Conservation (phyloP, 2,888 invertebrate species). For the Argynnis bischoffii region DNA sequence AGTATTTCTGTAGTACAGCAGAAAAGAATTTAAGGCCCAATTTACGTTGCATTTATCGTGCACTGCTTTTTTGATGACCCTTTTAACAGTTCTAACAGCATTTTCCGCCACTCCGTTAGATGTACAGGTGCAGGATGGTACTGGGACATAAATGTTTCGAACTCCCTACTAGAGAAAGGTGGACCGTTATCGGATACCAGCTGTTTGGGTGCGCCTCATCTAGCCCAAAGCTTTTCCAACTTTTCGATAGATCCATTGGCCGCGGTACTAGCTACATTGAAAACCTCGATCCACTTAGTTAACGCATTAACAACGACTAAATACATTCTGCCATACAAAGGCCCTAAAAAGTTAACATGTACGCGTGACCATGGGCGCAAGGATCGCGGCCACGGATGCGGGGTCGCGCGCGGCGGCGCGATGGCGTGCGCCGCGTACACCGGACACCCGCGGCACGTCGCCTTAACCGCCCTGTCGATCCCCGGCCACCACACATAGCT, state of each 20-base stretch:
- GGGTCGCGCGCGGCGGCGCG: no score
- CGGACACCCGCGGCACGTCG: not conserved
- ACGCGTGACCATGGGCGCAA: slow-evolving; percentile 28
- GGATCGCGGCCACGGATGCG: not conserved
- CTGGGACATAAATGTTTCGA: no score
- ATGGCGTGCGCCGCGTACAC: not conserved
- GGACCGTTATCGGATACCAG: slow-evolving; percentile 44
- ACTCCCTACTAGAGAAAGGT: slow-evolving; percentile 40
- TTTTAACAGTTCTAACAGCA: no score
- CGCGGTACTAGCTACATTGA: slow-evolving; percentile 35
- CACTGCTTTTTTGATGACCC: no score
- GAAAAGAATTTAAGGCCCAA: no score
- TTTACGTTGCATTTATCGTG: no score
- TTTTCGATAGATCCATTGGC: slow-evolving; percentile 24
- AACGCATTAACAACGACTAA: slow-evolving; percentile 41
- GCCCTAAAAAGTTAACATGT: slow-evolving; percentile 36
- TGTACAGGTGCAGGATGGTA: no score
- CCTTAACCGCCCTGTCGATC: slow-evolving; percentile 27
- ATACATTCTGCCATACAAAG: slow-evolving; percentile 33
- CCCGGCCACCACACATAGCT: slow-evolving; percentile 25
- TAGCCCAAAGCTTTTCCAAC: slow-evolving; percentile 38
- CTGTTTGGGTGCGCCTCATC: slow-evolving; percentile 43
- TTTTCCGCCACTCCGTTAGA: no score
- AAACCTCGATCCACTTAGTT: slow-evolving; percentile 43
- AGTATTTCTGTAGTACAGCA: no score